phyloP scores from a whole-genome alignment of 2,797 vertebrate species.

The Coendou prehensilis region DNA sequence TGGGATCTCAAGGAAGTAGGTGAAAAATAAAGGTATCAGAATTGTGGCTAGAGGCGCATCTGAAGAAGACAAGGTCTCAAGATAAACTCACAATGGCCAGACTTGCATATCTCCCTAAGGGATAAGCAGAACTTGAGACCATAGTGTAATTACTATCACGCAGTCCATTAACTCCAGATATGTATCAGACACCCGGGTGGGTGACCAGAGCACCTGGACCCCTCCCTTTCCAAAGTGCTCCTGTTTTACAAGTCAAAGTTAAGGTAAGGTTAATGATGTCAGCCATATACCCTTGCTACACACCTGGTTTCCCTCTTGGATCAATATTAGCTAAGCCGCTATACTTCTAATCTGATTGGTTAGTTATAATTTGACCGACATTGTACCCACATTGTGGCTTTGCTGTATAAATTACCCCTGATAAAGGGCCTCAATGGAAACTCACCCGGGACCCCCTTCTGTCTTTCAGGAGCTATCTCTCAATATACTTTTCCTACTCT shows the following conservation, averaged over 20 bases:
- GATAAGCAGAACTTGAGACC: not conserved
- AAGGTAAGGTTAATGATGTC: not conserved
- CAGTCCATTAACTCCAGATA: not conserved
- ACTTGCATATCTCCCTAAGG: not conserved
- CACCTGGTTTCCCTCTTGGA: not conserved
- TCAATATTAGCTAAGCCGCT: not conserved
- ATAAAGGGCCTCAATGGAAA: not conserved
- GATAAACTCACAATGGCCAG: not conserved
- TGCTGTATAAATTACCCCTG: not conserved
- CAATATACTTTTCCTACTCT: not conserved
- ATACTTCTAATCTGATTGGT: not conserved
- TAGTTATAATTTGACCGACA: not conserved
- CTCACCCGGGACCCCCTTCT: not conserved
- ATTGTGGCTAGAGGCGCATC: not conserved
- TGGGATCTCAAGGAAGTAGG: not conserved
- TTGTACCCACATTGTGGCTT: not conserved
- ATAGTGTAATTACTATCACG: not conserved
- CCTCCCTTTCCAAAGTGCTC: not conserved
- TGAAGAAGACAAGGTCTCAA: not conserved
- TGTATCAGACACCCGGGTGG: not conserved
- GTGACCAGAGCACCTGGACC: not conserved
- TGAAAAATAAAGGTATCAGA: not conserved
- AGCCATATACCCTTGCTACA: not conserved
- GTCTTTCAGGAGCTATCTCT: not conserved
- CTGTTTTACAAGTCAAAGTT: not conserved